Evolutionary conservation across 2,113 vertebrate genomes (phyloP).

Genomic region (Thryonomys swinderianus): DNA sequence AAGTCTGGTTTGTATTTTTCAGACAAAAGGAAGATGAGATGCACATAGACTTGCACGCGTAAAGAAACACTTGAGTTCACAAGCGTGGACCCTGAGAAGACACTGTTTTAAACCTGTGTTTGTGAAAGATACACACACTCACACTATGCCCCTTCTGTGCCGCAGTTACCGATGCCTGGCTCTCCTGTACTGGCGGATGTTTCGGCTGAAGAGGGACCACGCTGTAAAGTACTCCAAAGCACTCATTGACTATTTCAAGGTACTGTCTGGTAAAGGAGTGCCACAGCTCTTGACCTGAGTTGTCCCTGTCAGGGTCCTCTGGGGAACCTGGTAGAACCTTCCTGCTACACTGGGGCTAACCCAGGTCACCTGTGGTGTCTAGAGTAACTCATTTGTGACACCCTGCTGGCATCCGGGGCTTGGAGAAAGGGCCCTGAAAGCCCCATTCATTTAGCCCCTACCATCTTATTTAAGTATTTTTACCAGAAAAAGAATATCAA

Average conservation of each 20-base stretch:
- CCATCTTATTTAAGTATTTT: neutral
- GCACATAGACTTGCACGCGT: neutral
- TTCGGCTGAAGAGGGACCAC: conserved; percentile 97
- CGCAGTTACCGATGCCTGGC: conserved; percentile 96
- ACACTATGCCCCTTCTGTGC: conserved; percentile 20
- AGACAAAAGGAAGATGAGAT: neutral
- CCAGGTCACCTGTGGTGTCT: neutral
- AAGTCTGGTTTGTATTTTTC: neutral
- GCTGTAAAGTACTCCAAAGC: conserved; percentile 98
- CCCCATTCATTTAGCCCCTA: neutral
- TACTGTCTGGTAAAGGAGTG: conserved; percentile 73
- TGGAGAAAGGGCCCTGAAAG: neutral
- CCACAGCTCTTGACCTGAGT: neutral
- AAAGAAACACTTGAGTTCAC: neutral
- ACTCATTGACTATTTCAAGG: conserved; percentile 98
- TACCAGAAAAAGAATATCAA: neutral
- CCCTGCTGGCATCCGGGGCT: neutral
- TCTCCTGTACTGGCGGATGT: conserved; percentile 99
- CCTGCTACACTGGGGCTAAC: neutral
- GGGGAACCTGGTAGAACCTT: neutral
- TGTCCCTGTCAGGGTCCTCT: neutral
- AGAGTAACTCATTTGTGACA: neutral
- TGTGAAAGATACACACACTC: neutral
- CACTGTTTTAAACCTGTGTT: neutral
- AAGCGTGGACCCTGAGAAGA: neutral